Percentiles rank a stretch among this genome's conserved stretches.
phyloP scores from a whole-genome alignment of 37 sponge, comb jelly and placozoan species.

The Dysidea cf. avara region DNA sequence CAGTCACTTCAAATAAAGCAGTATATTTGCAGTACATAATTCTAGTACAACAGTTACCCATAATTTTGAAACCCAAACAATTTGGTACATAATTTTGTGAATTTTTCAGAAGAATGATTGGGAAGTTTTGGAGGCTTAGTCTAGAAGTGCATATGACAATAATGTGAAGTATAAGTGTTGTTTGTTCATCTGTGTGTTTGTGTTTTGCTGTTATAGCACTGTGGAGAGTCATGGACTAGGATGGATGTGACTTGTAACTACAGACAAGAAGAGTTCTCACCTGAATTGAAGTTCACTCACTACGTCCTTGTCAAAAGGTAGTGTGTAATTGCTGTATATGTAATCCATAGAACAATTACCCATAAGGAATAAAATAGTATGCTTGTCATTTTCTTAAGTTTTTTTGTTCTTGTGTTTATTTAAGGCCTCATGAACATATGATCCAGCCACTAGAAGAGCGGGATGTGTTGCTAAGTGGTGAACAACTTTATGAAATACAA shows the following conservation, averaged over 20 bases:
- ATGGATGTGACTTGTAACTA: constrained; percentile 37
- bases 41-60: too few relatives aligned
- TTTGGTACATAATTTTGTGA: too few relatives aligned
- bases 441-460: constrained; percentile 58
- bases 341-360: too few relatives aligned
- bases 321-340: too few relatives aligned
- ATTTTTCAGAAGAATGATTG: too few relatives aligned
- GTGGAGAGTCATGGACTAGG: constrained; percentile 32
- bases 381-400: not conserved
- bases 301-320: constrained; percentile 52
- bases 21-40: too few relatives aligned
- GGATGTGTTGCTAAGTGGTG: constrained; percentile 57
- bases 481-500: constrained; percentile 53
- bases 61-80: too few relatives aligned
- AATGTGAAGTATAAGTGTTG: not conserved
- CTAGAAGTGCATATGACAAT: too few relatives aligned
- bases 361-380: too few relatives aligned
- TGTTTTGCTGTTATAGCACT: constrained; percentile 26
- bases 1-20: too few relatives aligned
- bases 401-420: not conserved
- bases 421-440: constrained; percentile 50
- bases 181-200: not conserved
- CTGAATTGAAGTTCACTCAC: constrained; percentile 75
- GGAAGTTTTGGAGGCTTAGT: too few relatives aligned
- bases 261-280: constrained; percentile 52